Conservation (phyloP, 2,113 vertebrate genomes). For the Lepisosteus osseus region DNA sequence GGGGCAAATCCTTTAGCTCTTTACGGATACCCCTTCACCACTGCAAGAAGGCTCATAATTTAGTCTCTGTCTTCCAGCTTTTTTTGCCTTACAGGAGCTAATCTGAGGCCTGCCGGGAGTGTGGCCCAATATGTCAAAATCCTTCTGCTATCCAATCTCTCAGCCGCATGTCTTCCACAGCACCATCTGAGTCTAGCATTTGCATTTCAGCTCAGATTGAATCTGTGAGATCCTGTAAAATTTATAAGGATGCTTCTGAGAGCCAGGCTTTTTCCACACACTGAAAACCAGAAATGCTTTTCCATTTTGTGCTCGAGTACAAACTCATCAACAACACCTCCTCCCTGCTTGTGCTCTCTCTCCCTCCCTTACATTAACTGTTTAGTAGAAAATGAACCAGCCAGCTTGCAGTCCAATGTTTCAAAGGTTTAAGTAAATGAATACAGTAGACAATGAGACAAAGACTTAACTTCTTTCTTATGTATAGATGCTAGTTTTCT, state of each 20-base stretch:
- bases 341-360: conserved; percentile 1
- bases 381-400: too few relatives aligned
- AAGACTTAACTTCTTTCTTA: too few relatives aligned
- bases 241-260: conserved; percentile 34
- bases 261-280: conserved; percentile 31
- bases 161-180: conserved; percentile 47
- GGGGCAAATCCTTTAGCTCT: not conserved
- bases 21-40: not conserved
- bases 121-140: conserved; percentile 67
- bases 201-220: conserved; percentile 52
- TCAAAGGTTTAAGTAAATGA: too few relatives aligned
- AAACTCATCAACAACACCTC: not conserved
- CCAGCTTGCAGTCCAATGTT: too few relatives aligned
- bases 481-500: too few relatives aligned
- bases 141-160: conserved; percentile 68
- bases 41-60: conserved; percentile 51
- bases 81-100: conserved; percentile 67
- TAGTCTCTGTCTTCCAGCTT: conserved; percentile 50
- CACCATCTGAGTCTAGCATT: conserved; percentile 37
- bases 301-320: conserved; percentile 13
- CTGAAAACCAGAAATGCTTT: conserved; percentile 30
- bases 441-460: too few relatives aligned
- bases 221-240: conserved; percentile 44
- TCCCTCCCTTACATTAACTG: not conserved
- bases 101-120: conserved; percentile 70